A percentile compares a stretch with the other conserved stretches of the same genome.
These are phyloP conservation scores for Temnothorax unifasciatus DNA, from an alignment of 2,888 invertebrate genomes.

Conservation along the genomic window DNA sequence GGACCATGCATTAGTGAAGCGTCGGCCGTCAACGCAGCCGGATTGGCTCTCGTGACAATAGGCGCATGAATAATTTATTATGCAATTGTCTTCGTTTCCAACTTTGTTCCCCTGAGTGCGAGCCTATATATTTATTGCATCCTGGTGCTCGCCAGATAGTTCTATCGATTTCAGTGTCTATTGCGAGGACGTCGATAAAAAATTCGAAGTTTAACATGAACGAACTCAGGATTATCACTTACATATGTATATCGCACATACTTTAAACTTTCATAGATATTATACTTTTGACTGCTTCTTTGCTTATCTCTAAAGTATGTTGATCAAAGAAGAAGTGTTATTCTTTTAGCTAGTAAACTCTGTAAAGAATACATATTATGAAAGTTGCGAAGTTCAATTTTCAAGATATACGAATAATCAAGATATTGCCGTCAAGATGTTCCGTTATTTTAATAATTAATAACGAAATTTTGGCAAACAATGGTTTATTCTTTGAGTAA, in stretches of 20 bases:
- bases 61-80: slow-evolving; percentile 70
- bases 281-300: neutral
- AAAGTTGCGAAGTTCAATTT: neutral
- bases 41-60: slow-evolving; percentile 61
- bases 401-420: slow-evolving; percentile 2
- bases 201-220: neutral
- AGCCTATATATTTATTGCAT: slow-evolving; percentile 48
- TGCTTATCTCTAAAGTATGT: neutral
- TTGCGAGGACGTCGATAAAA: neutral
- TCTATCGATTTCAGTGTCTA: neutral
- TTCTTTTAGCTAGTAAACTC: slow-evolving; percentile 13
- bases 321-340: slow-evolving; percentile 2
- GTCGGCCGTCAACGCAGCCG: slow-evolving; percentile 60
- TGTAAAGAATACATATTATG: neutral
- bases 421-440: slow-evolving; percentile 16
- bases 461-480: slow-evolving; percentile 14
- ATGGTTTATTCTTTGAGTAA: slow-evolving; percentile 3
- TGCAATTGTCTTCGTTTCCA: slow-evolving; percentile 69
- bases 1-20: slow-evolving; percentile 55
- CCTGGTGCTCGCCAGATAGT: neutral
- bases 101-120: slow-evolving; percentile 55
- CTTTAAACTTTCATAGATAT: neutral
- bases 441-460: slow-evolving; percentile 7
- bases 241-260: neutral
- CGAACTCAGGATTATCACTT: neutral